Evolutionary conservation across 2,113 vertebrate genomes (phyloP), one percentile per base, ranked within the genome.

Genomic region (Hydrolagus affinis): DNA sequence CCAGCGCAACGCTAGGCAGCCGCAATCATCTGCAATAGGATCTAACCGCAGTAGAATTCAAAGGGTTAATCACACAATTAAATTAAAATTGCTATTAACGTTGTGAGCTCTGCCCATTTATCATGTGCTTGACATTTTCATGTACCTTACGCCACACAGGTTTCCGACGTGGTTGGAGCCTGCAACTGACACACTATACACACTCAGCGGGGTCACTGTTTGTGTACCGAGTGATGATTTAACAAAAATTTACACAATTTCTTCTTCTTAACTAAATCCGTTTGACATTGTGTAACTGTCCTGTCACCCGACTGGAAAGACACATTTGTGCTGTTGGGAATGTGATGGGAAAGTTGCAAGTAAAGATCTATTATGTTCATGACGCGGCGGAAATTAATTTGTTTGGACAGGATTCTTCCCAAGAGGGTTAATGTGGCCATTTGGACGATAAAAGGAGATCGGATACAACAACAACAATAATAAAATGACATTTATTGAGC

Each of bases 21-120:
- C 32, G 66, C 15, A n/a, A n/a, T 64, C 59, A 12, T 62, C 23
- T 78, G 59, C 62, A 32, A n/a, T n/a, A n/a, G n/a, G 62, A 83
- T 66, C 28, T 68, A 12, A 8, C 78, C 66, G 76, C 44, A 78
- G 25, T 78, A 3, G 60, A 68, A 66, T 25, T 66, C 60, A 32
- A 19, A 28, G 77, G 17, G 78, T 83, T 83, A 83, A 68, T 68
- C 60, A 59, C 78, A 23, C 60, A 66, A 83, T 83, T 68, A 83
- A 83, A 15, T 83, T 25, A 62, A 68, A 83, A 83, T 32, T 83
- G 62, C 62, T 83, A 68, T 83, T 83, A 68, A 66, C 78, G 19
- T 83, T 60, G 25, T 68, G 78, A 83, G 25, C 78, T 66, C 4
- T 83, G 6, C 15, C 60, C 28, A 83, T 83, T 83, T 68, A 83